These are phyloP conservation scores for Nylanderia fulva DNA, from an alignment of 1,140 invertebrate species.

Conservation along the genomic window DNA sequence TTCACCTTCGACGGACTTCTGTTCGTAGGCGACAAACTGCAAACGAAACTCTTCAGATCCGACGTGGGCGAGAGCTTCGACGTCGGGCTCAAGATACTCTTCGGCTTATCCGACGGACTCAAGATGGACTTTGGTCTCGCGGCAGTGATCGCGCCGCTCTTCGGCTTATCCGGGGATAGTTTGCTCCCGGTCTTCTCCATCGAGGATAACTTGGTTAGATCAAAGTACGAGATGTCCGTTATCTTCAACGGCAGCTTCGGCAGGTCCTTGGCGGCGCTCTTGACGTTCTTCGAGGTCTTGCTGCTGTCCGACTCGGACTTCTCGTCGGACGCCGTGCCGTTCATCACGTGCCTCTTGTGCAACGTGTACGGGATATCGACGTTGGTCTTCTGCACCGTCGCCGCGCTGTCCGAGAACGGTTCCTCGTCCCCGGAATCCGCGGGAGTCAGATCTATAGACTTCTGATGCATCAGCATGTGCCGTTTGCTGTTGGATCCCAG, in stretches of 20 bases:
- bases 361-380: conserved; percentile 93
- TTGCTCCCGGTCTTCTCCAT: conserved; percentile 72
- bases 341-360: conserved; percentile 93
- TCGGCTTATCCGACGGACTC: conserved; percentile 79
- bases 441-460: conserved; percentile 93
- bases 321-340: conserved; percentile 90
- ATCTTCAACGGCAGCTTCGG: conserved; percentile 82
- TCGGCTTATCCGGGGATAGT: conserved; percentile 77
- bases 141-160: conserved; percentile 77
- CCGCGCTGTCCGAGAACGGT: conserved; percentile 87
- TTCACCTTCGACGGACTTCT: conserved; percentile 76
- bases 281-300: conserved; percentile 73
- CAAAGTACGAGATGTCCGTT: conserved; percentile 85
- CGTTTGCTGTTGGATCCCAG: conserved; percentile 90
- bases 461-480: conserved; percentile 93
- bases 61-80: conserved; percentile 82
- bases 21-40: conserved; percentile 75
- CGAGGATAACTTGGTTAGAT: conserved; percentile 80
- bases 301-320: conserved; percentile 83
- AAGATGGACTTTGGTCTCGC: conserved; percentile 80
- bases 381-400: conserved; percentile 85
- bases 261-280: conserved; percentile 77
- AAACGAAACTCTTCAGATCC: conserved; percentile 67
- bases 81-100: conserved; percentile 77
- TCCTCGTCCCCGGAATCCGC: conserved; percentile 93